Base-by-base conservation (phyloP, 2,113 vertebrate species). In the Tricholaema leucomelas region DNA sequence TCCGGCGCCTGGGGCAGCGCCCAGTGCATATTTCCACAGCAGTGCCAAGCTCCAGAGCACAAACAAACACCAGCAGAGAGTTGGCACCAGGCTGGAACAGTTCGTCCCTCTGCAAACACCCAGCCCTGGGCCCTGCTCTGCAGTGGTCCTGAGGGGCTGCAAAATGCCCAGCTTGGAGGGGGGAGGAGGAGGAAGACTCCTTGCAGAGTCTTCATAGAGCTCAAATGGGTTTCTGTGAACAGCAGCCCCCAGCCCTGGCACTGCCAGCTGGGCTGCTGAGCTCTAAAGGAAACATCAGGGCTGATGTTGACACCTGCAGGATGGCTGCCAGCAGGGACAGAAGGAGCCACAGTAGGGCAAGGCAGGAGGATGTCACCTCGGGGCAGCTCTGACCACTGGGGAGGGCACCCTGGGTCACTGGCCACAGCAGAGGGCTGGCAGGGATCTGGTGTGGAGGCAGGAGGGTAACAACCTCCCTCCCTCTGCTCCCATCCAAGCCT, bases 71-170 rank as follows among this genome's bases (percentile, higher is more conserved):
- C 8, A 0, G 69, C 65, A 25, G 65, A 63, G 58, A 46, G 46
- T 88, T 91, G 88, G 84, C 92, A 67, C 40, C 4, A 4, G 10
- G 46, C 84, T 70, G 84, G 93, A 50, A 92, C 95, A 84, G 19
- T 6, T 2, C 1, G 84, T 91, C 73, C 93, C 73, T 30, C 56
- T 1, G 38, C 76, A 81, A 65, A 67, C 76, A 44, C 15, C 65
- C 36, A 0, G 60, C 35, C 63, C 56, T 5, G 31, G 31, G 21
- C 56, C 30, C 25, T 0, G 0, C 76, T 36, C 56, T 3, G 12
- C 31, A 28, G 70, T 25, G 35, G 38, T 25, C 42, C 24, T 3
- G 28, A 30, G 13, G n/a, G 64, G 24, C 17, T 50, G n/a, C 1
- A 1, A 9, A 81, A 36, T 1, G 35, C 63, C n/a, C 35, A 13